Base-by-base conservation (phyloP, 2,888 invertebrate species). In the Chrysopilus asiliformis region DNA sequence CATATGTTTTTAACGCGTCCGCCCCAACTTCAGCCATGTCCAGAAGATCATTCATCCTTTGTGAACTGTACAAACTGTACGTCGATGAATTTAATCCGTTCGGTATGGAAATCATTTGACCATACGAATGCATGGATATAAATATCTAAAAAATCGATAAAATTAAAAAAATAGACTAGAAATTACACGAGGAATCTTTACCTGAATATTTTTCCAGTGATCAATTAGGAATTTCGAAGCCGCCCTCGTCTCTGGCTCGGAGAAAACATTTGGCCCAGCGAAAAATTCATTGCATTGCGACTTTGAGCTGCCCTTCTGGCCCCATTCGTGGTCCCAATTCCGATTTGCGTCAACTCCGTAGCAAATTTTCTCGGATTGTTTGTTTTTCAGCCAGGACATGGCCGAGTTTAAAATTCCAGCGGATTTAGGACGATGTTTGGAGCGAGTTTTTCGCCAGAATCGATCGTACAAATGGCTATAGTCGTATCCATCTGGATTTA, bases 401-500 rank as follows among this genome's bases (percentile, higher is more conserved):
- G 61, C 60, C 20, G 61, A 55, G 37, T 51, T 50, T 4, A 61
- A 48, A 19, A 61, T 43, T 7, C 58, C 57, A 6, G 47, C 46
- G 0, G 51, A 43, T 4, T 52, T 54, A 2, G 55, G 45, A 32
- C 53, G 46, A 34, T 67, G 63, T 38, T 71, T 71, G 7, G 75
- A 75, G 15, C 85, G 68, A 0, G 84, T 83, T 60, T 86, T 85
- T 45, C 75, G 69, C 85, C 85, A 86, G 42, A 84, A 67, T 5
- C 85, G 71, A 60, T 83, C 79, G 46, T 69, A 70, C 4, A 74
- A 74, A 53, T 79, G 79, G 38, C 76, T 74, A 50, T 74, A 81
- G 48, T 76, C 80, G 54, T 83, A 84, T 1, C 80, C 79, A 46
- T 84, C 84, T 1, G 83, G 83, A 64, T 84, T 84, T 32, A 74